These are phyloP conservation scores for Cosmia trapezina DNA, from an alignment of 2,888 invertebrate genomes.

Conservation along the genomic window DNA sequence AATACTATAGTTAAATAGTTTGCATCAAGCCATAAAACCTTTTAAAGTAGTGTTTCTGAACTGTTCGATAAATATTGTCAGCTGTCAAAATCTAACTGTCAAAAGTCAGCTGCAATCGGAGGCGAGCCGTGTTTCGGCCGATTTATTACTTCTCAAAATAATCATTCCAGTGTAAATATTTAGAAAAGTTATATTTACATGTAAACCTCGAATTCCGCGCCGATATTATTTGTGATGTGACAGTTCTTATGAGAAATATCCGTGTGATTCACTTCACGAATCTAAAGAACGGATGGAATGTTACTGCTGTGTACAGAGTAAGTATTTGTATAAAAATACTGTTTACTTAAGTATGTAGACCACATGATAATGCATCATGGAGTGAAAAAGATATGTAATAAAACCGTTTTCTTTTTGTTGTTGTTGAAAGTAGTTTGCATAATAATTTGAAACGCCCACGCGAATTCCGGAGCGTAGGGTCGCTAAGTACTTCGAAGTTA, in stretches of 20 bases:
- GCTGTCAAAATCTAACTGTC: constrained; percentile 57
- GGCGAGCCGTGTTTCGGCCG: constrained; percentile 33
- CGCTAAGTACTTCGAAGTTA: constrained; percentile 57
- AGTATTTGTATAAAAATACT: constrained; percentile 65
- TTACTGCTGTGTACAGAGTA: constrained; percentile 78
- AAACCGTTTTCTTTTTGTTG: background rate
- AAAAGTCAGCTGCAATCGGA: constrained; percentile 66
- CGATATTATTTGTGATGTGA: constrained; percentile 53
- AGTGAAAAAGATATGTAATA: background rate
- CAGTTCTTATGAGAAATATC: constrained; percentile 45
- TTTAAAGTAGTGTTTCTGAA: constrained; percentile 37
- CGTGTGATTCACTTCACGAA: constrained; percentile 63
- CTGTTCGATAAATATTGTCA: constrained; percentile 19
- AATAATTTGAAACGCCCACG: constrained; percentile 55
- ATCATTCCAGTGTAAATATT: constrained; percentile 57
- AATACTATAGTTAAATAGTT: background rate
- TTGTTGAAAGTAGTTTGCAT: constrained; percentile 8
- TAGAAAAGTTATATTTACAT: constrained; percentile 36
- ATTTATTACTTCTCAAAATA: constrained; percentile 51
- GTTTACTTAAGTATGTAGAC: constrained; percentile 51
- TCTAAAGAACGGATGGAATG: constrained; percentile 81
- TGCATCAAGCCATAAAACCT: background rate
- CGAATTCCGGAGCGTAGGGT: constrained; percentile 53
- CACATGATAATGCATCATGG: constrained; percentile 12
- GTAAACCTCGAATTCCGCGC: constrained; percentile 11